Evolutionary conservation across 23 tunicate species (phyloP), one percentile per base, ranked within the genome.

Genomic region (Clavelina lepadiformis): DNA sequence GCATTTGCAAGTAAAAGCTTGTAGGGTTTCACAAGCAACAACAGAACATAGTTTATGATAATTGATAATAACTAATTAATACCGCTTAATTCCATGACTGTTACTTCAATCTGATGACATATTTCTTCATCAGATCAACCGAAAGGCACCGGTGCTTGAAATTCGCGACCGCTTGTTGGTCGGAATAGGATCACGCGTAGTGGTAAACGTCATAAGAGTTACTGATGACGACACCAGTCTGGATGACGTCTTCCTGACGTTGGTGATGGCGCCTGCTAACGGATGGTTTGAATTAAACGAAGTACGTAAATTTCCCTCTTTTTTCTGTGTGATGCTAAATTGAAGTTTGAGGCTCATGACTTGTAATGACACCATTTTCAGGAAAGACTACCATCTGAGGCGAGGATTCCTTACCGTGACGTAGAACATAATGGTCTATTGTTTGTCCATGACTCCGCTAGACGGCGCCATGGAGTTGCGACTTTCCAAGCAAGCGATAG

Each of bases 221-320:
- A 24, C 55, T 13, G 83, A 77, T 25, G 46, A 51, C 41, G 89
- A 81, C 35, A 56, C 96, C 32, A 3, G 29, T 3, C 19, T 23
- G 27, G 68, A 67, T 15, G 65, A 70, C 35, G 1, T 89, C 44
- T 59, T 23, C 33, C 19, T 89, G 18, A 44, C 28, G 3, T 19
- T 89, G 26, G 71, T 49, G 28, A 70, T 70, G 74, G 68, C 57
- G 26, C 89, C 97, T 25, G 65, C 41, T 2, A 81, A 81, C 61
- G 97, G 89, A 11, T 68, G 82, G 82, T 54, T 89, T 28, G 82
- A 81, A 68, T 32, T 75, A 33, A 68, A 81, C 44, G 63, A 61
- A 1, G 97, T 89, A 69, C 81, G 77, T 35, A 38, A n/a, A n/a
- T n/a, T n/a, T n/a, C n/a, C n/a, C n/a, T n/a, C n/a, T n/a, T n/a